These are phyloP conservation scores for Orcinus orca DNA, from an alignment of 2,113 vertebrate species.

Conservation along the genomic window DNA sequence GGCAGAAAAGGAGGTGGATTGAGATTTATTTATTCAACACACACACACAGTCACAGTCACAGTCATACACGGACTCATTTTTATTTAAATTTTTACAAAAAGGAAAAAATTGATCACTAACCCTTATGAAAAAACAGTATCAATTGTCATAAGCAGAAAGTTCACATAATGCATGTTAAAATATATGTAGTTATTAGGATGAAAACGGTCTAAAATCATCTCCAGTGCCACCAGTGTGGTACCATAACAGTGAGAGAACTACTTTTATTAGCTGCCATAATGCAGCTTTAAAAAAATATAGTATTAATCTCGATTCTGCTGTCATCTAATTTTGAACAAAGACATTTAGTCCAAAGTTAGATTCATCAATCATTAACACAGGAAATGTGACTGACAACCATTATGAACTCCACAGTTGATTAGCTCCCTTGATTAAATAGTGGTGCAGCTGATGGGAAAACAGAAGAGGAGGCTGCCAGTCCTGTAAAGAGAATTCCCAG, in stretches of 20 bases:
- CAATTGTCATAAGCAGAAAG: not conserved
- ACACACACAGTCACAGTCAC: not conserved
- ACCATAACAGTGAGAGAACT: not conserved
- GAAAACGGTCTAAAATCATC: not conserved
- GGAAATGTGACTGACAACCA: constrained; percentile 67
- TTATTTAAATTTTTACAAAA: not conserved
- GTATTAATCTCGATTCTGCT: constrained; percentile 44
- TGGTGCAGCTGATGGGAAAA: constrained; percentile 16
- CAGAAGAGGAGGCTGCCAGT: not conserved
- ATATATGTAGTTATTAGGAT: not conserved
- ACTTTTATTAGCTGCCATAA: not conserved
- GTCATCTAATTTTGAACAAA: constrained; percentile 67
- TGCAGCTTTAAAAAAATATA: not conserved
- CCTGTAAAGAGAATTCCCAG: not conserved
- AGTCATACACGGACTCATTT: not conserved
- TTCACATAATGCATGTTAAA: not conserved
- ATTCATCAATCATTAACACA: constrained; percentile 64
- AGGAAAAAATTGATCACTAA: not conserved
- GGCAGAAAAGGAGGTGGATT: not conserved
- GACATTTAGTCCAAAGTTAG: constrained; percentile 51
- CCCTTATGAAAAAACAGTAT: not conserved
- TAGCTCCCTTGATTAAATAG: constrained; percentile 73
- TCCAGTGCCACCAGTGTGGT: not conserved
- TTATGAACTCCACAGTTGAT: constrained; percentile 66
- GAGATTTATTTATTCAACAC: constrained; percentile 17